Evolutionary conservation across 1,140 invertebrate species (phyloP).

Genomic region (Diuraphis noxia): DNA sequence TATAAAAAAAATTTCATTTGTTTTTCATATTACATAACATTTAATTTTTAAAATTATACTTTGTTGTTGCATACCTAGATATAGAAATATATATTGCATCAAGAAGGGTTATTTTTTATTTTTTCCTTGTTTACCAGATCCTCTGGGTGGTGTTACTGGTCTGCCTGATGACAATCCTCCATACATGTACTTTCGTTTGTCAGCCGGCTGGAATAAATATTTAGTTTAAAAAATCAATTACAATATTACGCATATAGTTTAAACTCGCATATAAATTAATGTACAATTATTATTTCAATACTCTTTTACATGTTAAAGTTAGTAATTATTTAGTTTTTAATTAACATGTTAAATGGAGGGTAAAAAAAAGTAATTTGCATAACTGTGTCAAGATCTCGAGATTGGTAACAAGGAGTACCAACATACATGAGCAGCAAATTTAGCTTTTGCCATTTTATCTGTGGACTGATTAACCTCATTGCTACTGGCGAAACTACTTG

Average conservation of each 20-base stretch:
- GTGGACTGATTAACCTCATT: background rate
- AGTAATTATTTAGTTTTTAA: background rate
- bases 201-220: slow-evolving; percentile 74
- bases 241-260: background rate
- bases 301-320: background rate
- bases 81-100: slow-evolving; percentile 40
- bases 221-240: background rate
- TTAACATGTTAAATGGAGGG: background rate
- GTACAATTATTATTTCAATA: background rate
- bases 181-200: slow-evolving; percentile 99
- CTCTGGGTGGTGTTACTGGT: slow-evolving; percentile 86
- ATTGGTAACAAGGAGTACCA: background rate
- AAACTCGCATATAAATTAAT: background rate
- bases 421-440: background rate
- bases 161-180: slow-evolving; percentile 77
- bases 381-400: background rate
- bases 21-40: slow-evolving; percentile 42
- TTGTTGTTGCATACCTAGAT: slow-evolving; percentile 42
- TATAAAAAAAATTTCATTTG: slow-evolving; percentile 43
- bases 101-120: slow-evolving; percentile 64
- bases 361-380: background rate
- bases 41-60: slow-evolving; percentile 40
- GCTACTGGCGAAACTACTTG: background rate
- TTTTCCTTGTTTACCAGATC: slow-evolving; percentile 84
- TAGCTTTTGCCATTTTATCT: background rate